Evolutionary conservation across 2,888 invertebrate genomes (phyloP).

Genomic region (Phrixothrix hirtus): DNA sequence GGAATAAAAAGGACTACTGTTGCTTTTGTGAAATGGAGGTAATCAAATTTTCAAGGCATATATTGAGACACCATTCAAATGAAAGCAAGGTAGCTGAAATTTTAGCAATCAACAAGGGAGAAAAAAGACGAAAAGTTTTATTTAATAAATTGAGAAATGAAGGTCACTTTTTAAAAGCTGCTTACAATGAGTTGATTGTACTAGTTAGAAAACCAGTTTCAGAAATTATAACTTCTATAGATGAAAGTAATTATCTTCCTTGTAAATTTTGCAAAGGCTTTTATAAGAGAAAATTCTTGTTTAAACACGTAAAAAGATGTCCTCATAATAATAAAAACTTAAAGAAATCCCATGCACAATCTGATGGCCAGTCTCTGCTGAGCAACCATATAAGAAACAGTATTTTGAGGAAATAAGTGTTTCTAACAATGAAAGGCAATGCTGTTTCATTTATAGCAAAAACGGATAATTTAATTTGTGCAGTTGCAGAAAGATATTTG

Average conservation of each 20-base stretch:
- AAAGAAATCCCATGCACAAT: not conserved
- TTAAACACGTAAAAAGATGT: not conserved
- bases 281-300: not conserved
- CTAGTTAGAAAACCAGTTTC: conserved; percentile 1
- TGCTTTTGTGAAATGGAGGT: not conserved
- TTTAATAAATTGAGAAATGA: conserved; percentile 4
- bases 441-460: conserved; percentile 2
- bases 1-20: not conserved
- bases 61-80: not conserved
- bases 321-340: not conserved
- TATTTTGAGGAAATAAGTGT: conserved; percentile 6
- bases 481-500: conserved; percentile 25
- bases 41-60: conserved; percentile 1
- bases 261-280: conserved; percentile 2
- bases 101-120: not conserved
- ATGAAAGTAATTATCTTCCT: not conserved
- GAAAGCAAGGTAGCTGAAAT: not conserved
- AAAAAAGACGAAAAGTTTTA: not conserved
- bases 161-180: not conserved
- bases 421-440: not conserved
- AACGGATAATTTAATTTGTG: no score
- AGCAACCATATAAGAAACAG: not conserved
- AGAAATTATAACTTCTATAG: not conserved
- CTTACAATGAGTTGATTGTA: not conserved
- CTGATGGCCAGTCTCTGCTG: conserved; percentile 3